phyloP scores from a whole-genome alignment of 2,888 invertebrate species.

The Mesopsocus fuscifrons region DNA sequence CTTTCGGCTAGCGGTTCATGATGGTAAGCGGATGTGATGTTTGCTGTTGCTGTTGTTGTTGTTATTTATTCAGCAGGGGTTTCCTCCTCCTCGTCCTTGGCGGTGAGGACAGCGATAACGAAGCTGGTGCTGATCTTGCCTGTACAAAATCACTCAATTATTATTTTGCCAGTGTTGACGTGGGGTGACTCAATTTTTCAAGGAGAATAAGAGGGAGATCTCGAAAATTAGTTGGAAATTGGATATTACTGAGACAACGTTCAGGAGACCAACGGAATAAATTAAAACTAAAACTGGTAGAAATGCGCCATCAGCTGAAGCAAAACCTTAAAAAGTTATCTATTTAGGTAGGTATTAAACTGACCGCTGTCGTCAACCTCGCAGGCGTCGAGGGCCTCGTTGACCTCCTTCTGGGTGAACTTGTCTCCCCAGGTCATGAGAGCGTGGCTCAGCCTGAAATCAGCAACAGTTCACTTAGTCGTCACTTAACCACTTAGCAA shows the following conservation, averaged over 20 bases:
- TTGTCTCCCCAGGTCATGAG: conserved; percentile 88
- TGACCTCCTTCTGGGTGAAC: conserved; percentile 72
- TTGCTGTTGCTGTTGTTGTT: conserved; percentile 13
- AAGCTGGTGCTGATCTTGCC: conserved; percentile 56
- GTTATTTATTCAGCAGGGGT: conserved; percentile 22
- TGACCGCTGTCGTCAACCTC: conserved; percentile 77
- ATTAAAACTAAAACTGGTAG: too few relatives aligned
- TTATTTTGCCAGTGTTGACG: too few relatives aligned
- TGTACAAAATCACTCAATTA: neutral
- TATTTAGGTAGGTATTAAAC: too few relatives aligned
- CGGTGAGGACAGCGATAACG: conserved; percentile 75
- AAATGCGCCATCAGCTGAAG: too few relatives aligned
- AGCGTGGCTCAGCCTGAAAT: conserved; percentile 58
- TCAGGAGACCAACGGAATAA: too few relatives aligned
- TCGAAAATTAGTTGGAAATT: too few relatives aligned
- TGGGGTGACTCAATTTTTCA: too few relatives aligned
- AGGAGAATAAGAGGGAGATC: too few relatives aligned
- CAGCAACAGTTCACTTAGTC: conserved; percentile 14
- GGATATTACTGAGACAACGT: too few relatives aligned
- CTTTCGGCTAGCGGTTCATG: conserved; percentile 1
- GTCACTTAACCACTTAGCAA: conserved; percentile 11
- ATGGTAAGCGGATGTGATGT: neutral
- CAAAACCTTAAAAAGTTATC: too few relatives aligned
- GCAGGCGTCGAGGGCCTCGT: conserved; percentile 78
- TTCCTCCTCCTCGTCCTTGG: conserved; percentile 66